Percentiles rank a stretch among this genome's conserved stretches.
Evolutionary conservation across 2,888 invertebrate genomes (phyloP).

Genomic region (Aquatica leii): DNA sequence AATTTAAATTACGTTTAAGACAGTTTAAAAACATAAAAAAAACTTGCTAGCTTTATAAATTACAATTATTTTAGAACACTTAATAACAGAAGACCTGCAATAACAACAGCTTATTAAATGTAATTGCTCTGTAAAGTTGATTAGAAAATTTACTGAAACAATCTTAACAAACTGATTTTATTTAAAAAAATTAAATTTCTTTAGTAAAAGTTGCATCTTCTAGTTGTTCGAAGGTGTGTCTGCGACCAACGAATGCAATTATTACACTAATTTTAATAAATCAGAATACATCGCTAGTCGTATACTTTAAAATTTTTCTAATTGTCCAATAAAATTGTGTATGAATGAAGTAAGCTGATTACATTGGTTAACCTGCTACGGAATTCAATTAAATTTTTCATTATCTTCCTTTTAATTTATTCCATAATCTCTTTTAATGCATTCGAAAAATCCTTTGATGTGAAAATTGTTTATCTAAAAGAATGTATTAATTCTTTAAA

Average conservation of each 20-base stretch:
- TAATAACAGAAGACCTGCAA: slow-evolving; percentile 25
- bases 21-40: slow-evolving; percentile 24
- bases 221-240: slow-evolving; percentile 17
- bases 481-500: too few species aligned
- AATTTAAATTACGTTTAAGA: slow-evolving; percentile 16
- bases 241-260: slow-evolving; percentile 15
- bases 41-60: slow-evolving; percentile 22
- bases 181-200: slow-evolving; percentile 16
- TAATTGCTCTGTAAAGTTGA: slow-evolving; percentile 23
- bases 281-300: slow-evolving; percentile 16
- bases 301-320: slow-evolving; percentile 12
- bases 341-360: slow-evolving; percentile 6
- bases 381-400: slow-evolving; percentile 12
- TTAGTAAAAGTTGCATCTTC: slow-evolving; percentile 18
- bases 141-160: slow-evolving; percentile 25
- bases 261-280: slow-evolving; percentile 28
- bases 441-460: too few species aligned
- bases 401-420: slow-evolving; percentile 8
- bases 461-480: too few species aligned
- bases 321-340: slow-evolving; percentile 21
- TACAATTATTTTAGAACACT: slow-evolving; percentile 21
- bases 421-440: background rate
- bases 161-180: slow-evolving; percentile 9
- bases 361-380: background rate
- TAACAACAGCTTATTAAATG: slow-evolving; percentile 28